Conservation (phyloP, 2,113 vertebrate genomes). For the Spea multiplicata region DNA sequence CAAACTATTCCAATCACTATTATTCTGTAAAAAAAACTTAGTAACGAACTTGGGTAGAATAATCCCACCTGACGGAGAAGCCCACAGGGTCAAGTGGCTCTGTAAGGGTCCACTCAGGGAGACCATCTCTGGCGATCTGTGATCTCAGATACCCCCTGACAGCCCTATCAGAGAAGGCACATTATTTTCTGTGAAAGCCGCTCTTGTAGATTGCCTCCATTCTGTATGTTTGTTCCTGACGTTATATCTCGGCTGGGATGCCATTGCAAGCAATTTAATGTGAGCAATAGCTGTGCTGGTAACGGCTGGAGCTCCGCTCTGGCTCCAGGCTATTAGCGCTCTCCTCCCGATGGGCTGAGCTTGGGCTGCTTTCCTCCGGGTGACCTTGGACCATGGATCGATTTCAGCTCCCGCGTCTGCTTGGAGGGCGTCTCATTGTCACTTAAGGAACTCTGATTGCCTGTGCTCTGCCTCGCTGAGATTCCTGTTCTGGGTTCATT, state of each 20-base stretch:
- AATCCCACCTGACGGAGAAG: too few relatives aligned
- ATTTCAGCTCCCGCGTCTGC: conserved; percentile 40
- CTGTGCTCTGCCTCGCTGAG: accelerated
- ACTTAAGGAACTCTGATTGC: conserved; percentile 33
- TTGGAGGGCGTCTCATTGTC: conserved; percentile 31
- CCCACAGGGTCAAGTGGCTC: too few relatives aligned
- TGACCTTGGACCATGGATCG: conserved; percentile 50
- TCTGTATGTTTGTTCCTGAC: conserved; percentile 1
- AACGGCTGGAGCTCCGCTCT: conserved; percentile 43
- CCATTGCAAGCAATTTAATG: conserved; percentile 11
- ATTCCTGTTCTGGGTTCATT: background rate
- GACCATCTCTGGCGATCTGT: too few relatives aligned
- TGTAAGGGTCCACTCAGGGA: too few relatives aligned
- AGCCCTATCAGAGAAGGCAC: too few relatives aligned
- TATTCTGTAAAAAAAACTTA: too few relatives aligned
- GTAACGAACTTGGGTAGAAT: too few relatives aligned
- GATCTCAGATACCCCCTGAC: too few relatives aligned
- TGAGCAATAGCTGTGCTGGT: conserved; percentile 47
- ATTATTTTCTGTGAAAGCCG: too few relatives aligned
- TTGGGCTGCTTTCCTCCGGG: conserved; percentile 34
- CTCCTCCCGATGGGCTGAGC: conserved; percentile 18
- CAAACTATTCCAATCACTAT: too few relatives aligned
- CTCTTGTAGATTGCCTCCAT: too few relatives aligned
- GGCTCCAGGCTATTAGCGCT: conserved; percentile 40
- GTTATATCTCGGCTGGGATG: background rate